Base-by-base conservation (phyloP, 2,888 invertebrate species). In the Fragum fragum region DNA sequence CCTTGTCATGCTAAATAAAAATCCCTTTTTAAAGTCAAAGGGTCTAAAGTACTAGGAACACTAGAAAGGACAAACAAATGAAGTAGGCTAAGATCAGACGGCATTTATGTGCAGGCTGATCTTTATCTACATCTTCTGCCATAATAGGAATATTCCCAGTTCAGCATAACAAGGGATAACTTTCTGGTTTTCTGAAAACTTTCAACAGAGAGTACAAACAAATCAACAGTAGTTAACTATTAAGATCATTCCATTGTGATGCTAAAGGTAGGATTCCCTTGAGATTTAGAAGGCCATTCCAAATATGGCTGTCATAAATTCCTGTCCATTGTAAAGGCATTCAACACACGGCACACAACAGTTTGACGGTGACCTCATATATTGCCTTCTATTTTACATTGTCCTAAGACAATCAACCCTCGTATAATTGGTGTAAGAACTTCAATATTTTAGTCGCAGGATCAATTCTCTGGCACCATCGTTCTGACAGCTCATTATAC, bases 401-500 rank as follows among this genome's bases (percentile, higher is more conserved):
- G 71, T 71, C 83, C 79, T 83, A 79, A 83, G 83, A 83, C 83
- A 83, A 83, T 79, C 76, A 77, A 66, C 69, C 55, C 29, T 52
- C 52, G 76, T 68, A 80, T 80, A 83, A 83, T 83, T 83, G 79
- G 74, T 80, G 83, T 83, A 83, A 83, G 79, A 83, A 83, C 75
- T 80, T 76, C 83, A 83, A 83, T 83, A 83, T 83, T 83, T 83
- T 83, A 83, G 83, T 83, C 74, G 68, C 68, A 52, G 74, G 85
- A 85, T 85, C 85, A 85, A 85, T 85, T 79, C 79, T 21, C 23
- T 36, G 85, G 85, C 85, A 77, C 81, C 85, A 78, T 52, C 23
- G 53, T 75, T 81, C 81, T 85, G 85, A 85, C 85, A 85, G 85
- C 74, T 85, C 85, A 85, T 85, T 85, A 85, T 85, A 82, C 81